Conservation (phyloP, 2,113 vertebrate species). For the Odobenus rosmarus region DNA sequence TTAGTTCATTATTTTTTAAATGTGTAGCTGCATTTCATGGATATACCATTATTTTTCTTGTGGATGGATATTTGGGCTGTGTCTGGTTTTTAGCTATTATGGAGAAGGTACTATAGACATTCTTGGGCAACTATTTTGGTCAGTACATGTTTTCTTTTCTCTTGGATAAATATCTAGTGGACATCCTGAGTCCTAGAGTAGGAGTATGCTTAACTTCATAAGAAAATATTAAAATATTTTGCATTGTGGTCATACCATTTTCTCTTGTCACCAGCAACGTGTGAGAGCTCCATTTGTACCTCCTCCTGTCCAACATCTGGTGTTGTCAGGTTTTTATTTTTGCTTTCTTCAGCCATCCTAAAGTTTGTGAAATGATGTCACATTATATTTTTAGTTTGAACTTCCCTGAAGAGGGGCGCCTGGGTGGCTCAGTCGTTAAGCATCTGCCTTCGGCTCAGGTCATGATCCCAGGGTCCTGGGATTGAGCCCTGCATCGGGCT, state of each 20-base stretch:
- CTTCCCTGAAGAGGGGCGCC: neutral
- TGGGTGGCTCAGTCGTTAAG: too few relatives aligned
- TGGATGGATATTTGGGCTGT: neutral
- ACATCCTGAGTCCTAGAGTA: neutral
- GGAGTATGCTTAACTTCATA: neutral
- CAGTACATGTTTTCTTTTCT: neutral
- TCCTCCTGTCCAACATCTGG: neutral
- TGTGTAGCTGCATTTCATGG: neutral
- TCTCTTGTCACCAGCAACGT: neutral
- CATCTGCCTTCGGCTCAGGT: too few relatives aligned
- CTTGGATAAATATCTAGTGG: neutral
- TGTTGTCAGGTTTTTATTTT: neutral
- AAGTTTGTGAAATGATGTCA: neutral
- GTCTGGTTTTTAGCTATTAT: neutral
- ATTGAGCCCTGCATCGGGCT: too few relatives aligned
- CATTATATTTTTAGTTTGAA: neutral
- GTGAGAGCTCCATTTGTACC: neutral
- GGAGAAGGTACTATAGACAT: neutral
- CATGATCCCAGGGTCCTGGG: too few relatives aligned
- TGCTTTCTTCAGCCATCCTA: neutral
- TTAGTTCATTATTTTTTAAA: slow-evolving; percentile 7
- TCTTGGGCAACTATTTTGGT: neutral
- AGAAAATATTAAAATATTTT: neutral
- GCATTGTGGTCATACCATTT: neutral
- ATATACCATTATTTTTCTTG: neutral